Evolutionary conservation across 2,888 invertebrate genomes (phyloP), one percentile per base, ranked within the genome.

Genomic region (Sylvicola cinctus): DNA sequence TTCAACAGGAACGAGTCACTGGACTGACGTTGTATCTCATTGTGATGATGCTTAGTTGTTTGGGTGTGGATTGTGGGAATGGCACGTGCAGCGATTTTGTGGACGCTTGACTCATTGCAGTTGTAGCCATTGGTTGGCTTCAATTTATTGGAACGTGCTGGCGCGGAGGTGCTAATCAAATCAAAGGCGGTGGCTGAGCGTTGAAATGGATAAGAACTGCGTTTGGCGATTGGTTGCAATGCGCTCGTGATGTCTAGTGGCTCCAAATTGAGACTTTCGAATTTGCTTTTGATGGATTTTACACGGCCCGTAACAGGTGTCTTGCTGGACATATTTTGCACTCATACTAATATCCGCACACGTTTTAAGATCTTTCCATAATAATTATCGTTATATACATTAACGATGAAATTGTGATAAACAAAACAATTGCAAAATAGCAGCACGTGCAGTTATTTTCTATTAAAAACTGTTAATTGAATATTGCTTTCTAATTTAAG

Each of bases 281-380:
- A 73, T 55, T 66, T 68, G 52, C 61, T 69, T 49, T 67, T 70
- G 40, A 73, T 71, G 33, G 65, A 64, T 60, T 68, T 70, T 30
- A 73, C 73, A 57, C 70, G 40, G 16, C 45, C 28, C n/a, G 28
- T 28, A 28, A 28, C 28, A 28, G 28, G 28, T 28, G 28, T 20
- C 20, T 20, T 20, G 20, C 20, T 20, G 20, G 20, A 20, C 20
- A 20, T 20, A 20, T 20, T 20, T 20, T 20, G 20, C 20, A 20
- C 20, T 20, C 20, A 20, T 20, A 20, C 20, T 20, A n/a, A n/a
- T n/a, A n/a, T 8, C 8, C 20, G 5, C 8, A 8, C 20, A 8
- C 8, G 20, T 20, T 20, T 20, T 20, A 6, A 20, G n/a, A n/a
- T n/a, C n/a, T n/a, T 20, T 20, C 20, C 20, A 20, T 20, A 20